These are phyloP conservation scores for Gymnodraco acuticeps DNA, from an alignment of 2,797 vertebrate genomes.

Conservation along the genomic window DNA sequence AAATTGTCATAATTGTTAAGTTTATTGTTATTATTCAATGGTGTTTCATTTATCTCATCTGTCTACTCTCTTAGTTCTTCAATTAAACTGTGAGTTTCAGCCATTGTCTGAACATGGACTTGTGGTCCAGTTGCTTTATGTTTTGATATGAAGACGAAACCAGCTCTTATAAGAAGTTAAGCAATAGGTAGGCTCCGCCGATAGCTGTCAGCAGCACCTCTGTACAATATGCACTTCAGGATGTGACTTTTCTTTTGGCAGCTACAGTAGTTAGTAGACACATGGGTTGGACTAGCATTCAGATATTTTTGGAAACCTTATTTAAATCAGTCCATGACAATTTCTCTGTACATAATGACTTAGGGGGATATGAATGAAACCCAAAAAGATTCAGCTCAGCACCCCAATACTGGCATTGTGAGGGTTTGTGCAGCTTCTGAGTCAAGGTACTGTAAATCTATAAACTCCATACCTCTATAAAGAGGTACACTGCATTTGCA, in stretches of 20 bases:
- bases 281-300: background rate
- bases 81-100: constrained; percentile 8
- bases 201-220: constrained; percentile 40
- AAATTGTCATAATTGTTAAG: constrained; percentile 7
- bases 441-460: constrained; percentile 8
- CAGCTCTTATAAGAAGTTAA: constrained; percentile 12
- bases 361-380: constrained; percentile 15
- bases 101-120: constrained; percentile 31
- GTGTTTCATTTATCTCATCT: constrained; percentile 25
- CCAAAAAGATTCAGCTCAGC: constrained; percentile 20
- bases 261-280: constrained; percentile 30
- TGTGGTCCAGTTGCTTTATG: constrained; percentile 52
- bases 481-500: constrained; percentile 10
- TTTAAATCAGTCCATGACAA: constrained; percentile 19
- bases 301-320: background rate
- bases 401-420: background rate
- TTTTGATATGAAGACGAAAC: constrained; percentile 43
- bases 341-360: constrained; percentile 19
- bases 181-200: constrained; percentile 21
- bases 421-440: constrained; percentile 24
- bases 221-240: background rate
- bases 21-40: constrained; percentile 7
- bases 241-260: constrained; percentile 16
- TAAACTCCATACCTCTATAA: constrained; percentile 33
- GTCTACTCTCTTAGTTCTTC: constrained; percentile 21